Base-by-base conservation (phyloP, 2,797 vertebrate species). In the Dicrostonyx torquatus region DNA sequence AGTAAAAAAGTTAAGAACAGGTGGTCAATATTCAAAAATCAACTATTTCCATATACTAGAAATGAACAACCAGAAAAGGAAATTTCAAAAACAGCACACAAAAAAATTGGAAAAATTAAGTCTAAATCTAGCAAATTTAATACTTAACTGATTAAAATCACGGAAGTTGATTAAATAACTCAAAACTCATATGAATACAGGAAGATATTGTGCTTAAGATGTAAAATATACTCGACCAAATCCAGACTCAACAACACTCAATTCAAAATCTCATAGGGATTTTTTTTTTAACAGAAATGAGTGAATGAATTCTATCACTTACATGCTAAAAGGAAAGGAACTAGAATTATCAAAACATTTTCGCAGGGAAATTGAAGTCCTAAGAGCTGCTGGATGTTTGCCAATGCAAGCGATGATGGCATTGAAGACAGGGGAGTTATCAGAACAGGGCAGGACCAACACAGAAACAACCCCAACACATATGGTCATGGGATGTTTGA, bases 121-220 rank as follows among this genome's bases (percentile, higher is more conserved):
- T 9, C 62, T 55, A 80, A 91, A 55, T 64, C 50, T 89, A 82
- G 79, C 43, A 77, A 90, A 95, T 18, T 6, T n/a, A 84, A 40
- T 40, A 92, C 37, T 48, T 83, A 37, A 10, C 70, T 64, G 50
- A n/a, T 85, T 88, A 85, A 90, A 92, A 95, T 34, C 53, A 91
- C 1, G 87, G 53, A 89, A 29, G 45, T 37, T 91, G 37, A 77
- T 43, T 3, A 93, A 76, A 93, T 53, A 90, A 85, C 26, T n/a
- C 9, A 73, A 92, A 72, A 8, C 40, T 20, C 68, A 84, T 58
- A 31, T 53, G 66, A 76, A 50, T 13, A 68, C 20, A 87, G 22
- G 22, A 29, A 24, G 13, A 93, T 48, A 24, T 2, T 60, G 73
- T 73, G 76, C 93, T 87, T 86, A 73, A 78, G 45, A 66, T 43